Conservation (phyloP, 2,113 vertebrate genomes). For the Ondatra zibethicus region DNA sequence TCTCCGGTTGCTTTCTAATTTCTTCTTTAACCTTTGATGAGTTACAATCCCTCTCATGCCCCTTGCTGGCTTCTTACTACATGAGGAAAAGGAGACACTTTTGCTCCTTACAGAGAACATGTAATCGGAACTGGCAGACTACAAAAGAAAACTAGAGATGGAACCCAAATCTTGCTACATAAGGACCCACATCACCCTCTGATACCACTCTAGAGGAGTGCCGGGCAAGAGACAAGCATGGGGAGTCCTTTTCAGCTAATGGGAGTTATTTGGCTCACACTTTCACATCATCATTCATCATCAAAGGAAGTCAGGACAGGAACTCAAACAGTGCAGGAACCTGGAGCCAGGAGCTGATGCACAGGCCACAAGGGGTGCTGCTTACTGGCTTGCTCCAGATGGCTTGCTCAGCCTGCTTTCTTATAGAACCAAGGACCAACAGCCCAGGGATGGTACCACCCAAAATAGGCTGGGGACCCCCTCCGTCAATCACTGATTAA, state of each 20-base stretch:
- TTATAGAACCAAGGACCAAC: background rate
- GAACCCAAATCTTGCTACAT: background rate
- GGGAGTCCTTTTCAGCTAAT: background rate
- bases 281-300: background rate
- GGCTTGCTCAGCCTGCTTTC: background rate
- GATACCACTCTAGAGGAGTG: background rate
- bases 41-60: background rate
- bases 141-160: background rate
- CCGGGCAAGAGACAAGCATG: background rate
- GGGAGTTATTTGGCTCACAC: background rate
- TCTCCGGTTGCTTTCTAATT: background rate
- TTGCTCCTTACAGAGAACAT: background rate
- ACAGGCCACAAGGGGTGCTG: background rate
- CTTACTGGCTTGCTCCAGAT: background rate
- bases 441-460: background rate
- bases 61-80: background rate
- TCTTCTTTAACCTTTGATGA: background rate
- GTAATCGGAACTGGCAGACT: background rate
- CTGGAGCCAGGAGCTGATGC: background rate
- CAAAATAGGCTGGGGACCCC: background rate
- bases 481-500: background rate
- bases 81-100: conserved; percentile 1
- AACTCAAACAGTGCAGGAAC: background rate
- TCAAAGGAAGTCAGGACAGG: background rate
- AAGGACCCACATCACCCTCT: background rate